A percentile compares a stretch with the other conserved stretches of the same genome.
Evolutionary conservation across 2,797 vertebrate species (phyloP).

Genomic region (Bradypus variegatus): DNA sequence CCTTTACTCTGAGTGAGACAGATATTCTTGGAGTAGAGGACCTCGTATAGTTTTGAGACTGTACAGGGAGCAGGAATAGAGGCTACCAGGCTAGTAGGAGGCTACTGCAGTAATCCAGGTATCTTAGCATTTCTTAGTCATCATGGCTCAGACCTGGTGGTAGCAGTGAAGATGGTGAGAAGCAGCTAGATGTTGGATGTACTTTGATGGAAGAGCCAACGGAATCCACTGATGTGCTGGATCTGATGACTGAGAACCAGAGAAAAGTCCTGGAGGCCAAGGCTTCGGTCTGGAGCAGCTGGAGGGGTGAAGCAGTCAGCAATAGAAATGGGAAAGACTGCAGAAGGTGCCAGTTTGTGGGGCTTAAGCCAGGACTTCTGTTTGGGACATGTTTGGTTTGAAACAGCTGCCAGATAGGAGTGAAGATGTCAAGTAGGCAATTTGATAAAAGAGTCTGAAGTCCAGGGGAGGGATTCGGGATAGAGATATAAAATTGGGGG

Average conservation of each 20-base stretch:
- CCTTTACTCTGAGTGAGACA: not conserved
- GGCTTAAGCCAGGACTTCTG: not conserved
- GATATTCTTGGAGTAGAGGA: not conserved
- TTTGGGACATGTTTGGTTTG: not conserved
- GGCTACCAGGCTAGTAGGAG: not conserved
- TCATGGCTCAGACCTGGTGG: not conserved
- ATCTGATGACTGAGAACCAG: no score
- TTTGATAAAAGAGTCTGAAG: not conserved
- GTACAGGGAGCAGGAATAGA: not conserved
- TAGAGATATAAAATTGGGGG: constrained; percentile 4
- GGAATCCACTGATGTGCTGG: not conserved
- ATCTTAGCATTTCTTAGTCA: no score
- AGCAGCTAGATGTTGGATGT: not conserved
- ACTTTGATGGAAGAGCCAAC: not conserved
- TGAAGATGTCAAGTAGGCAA: not conserved
- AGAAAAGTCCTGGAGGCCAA: not conserved
- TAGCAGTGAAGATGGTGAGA: not conserved
- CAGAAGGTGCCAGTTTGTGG: not conserved
- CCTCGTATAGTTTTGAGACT: not conserved
- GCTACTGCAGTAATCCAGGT: not conserved
- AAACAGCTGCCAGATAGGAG: not conserved
- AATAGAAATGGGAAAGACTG: not conserved
- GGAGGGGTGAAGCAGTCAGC: not conserved
- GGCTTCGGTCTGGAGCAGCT: not conserved
- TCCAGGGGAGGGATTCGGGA: constrained; percentile 6